Conservation (phyloP, 2,797 vertebrate species). For the Catharus ustulatus region DNA sequence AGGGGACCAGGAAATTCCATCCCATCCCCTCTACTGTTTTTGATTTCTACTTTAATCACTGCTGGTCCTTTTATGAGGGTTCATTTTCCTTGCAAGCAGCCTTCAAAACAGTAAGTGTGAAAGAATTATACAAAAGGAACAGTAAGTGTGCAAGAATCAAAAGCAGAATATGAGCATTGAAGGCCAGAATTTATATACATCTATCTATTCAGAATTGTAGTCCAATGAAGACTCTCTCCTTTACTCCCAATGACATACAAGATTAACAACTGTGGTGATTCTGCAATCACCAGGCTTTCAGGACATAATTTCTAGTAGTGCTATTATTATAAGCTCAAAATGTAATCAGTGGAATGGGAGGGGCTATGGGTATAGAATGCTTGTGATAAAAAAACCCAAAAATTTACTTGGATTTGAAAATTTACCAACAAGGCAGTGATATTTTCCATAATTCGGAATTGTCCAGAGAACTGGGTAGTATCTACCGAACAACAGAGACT, state of each 20-base stretch:
- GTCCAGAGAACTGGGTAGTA: background rate
- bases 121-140: background rate
- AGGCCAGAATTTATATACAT: background rate
- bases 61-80: background rate
- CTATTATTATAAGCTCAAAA: slow-evolving; percentile 11
- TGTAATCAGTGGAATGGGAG: background rate
- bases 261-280: background rate
- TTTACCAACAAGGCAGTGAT: background rate
- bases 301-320: background rate
- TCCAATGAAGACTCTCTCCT: background rate
- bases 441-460: background rate
- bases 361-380: background rate
- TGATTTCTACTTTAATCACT: background rate
- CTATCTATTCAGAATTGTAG: background rate
- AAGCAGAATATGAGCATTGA: background rate
- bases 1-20: background rate
- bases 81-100: background rate
- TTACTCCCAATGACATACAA: background rate
- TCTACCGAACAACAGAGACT: background rate
- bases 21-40: background rate
- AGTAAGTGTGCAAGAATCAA: background rate
- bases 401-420: background rate
- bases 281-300: background rate
- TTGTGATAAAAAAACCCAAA: background rate
- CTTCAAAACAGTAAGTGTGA: background rate